Evolutionary conservation across 2,888 invertebrate genomes (phyloP).

Genomic region (Spodoptera littoralis): DNA sequence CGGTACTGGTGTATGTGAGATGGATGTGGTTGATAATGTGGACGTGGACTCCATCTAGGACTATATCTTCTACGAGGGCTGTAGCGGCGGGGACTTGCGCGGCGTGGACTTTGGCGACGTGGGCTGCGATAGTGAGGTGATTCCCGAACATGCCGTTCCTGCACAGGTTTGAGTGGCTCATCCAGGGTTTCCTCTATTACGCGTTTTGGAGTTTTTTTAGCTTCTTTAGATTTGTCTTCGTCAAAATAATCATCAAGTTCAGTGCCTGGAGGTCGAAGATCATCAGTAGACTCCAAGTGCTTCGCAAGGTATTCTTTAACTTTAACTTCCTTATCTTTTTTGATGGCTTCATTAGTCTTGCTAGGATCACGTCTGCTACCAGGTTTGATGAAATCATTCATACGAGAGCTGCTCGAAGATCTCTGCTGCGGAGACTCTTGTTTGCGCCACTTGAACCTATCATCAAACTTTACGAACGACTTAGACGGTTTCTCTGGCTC

Average conservation of each 20-base stretch:
- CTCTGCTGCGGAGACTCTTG: slow-evolving; percentile 23
- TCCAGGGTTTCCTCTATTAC: slow-evolving; percentile 25
- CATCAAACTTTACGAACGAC: slow-evolving; percentile 13
- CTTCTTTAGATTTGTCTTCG: slow-evolving; percentile 57
- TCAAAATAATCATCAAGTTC: slow-evolving; percentile 81
- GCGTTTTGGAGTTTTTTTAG: slow-evolving; percentile 44
- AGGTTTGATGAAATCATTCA: slow-evolving; percentile 78
- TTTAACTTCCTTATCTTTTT: slow-evolving; percentile 81
- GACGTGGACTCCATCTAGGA: slow-evolving; percentile 47
- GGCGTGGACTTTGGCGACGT: slow-evolving; percentile 35
- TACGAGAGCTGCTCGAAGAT: slow-evolving; percentile 56
- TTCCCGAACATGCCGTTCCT: slow-evolving; percentile 25
- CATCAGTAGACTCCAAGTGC: slow-evolving; percentile 76
- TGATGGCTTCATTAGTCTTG: slow-evolving; percentile 83
- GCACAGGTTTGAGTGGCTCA: slow-evolving; percentile 20
- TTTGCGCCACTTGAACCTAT: slow-evolving; percentile 40
- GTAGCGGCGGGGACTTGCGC: slow-evolving; percentile 9
- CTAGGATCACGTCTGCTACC: slow-evolving; percentile 82
- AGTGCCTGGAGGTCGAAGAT: slow-evolving; percentile 82
- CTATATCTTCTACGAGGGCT: slow-evolving; percentile 44
- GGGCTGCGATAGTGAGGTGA: slow-evolving; percentile 20
- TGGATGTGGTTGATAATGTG: too few relatives aligned
- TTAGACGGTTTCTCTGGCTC: slow-evolving; percentile 27
- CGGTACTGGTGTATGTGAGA: slow-evolving; percentile 15
- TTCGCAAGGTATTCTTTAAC: slow-evolving; percentile 82